phyloP scores from a whole-genome alignment of 1,140 invertebrate genomes.

The Ptiloglossa arizonensis region DNA sequence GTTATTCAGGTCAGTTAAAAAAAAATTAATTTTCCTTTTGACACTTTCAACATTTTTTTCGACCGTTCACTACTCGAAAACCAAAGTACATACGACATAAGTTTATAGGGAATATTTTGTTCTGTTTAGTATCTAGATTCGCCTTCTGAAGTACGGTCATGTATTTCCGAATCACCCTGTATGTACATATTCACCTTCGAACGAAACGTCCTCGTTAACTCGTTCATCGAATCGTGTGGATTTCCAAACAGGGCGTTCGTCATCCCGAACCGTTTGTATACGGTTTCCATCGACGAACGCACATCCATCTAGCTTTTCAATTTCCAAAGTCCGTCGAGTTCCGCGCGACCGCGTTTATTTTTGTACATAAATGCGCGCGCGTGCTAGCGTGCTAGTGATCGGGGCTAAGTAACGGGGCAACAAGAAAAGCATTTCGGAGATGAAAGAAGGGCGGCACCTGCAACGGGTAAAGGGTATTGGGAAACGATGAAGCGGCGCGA shows the following conservation, averaged over 20 bases:
- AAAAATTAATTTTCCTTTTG: too few relatives aligned
- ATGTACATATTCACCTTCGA: slow-evolving; percentile 34
- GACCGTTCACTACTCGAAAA: too few relatives aligned
- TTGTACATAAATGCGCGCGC: too few relatives aligned
- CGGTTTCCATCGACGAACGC: slow-evolving; percentile 29
- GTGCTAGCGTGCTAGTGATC: neutral
- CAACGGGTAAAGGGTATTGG: neutral
- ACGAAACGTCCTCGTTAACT: slow-evolving; percentile 40
- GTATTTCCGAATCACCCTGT: too few relatives aligned
- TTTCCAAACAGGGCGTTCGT: slow-evolving; percentile 3
- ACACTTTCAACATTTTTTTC: too few relatives aligned
- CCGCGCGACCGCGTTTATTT: neutral
- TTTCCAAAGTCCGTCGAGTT: neutral
- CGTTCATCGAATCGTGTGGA: slow-evolving; percentile 18
- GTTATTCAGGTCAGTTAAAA: too few relatives aligned
- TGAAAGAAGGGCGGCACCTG: neutral
- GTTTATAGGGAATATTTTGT: too few relatives aligned
- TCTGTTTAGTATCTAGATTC: too few relatives aligned
- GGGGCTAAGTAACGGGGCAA: too few relatives aligned
- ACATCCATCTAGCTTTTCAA: too few relatives aligned
- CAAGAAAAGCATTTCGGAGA: neutral
- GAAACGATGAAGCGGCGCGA: neutral
- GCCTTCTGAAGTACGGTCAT: too few relatives aligned
- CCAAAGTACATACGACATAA: too few relatives aligned
- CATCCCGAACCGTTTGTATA: slow-evolving; percentile 12